Percentiles rank a stretch among this genome's conserved stretches.
Evolutionary conservation across 2,888 invertebrate species (phyloP).

Genomic region (Scrobipalpa atriplicella): DNA sequence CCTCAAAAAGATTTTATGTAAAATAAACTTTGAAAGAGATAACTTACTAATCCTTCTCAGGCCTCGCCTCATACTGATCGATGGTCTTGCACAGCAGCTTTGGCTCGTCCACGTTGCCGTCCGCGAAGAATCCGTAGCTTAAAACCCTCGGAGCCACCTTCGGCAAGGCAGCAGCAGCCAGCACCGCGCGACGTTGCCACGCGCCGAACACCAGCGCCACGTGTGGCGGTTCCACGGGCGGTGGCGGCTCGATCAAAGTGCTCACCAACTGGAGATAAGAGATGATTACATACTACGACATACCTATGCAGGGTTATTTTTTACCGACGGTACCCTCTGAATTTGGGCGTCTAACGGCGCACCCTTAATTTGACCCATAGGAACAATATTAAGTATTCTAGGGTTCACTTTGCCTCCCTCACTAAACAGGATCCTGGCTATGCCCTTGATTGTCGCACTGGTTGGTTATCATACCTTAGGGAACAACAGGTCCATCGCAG

Average conservation of each 20-base stretch:
- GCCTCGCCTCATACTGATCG: slow-evolving; percentile 81
- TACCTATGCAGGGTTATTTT: no score
- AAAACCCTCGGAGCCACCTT: not conserved
- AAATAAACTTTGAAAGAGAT: no score
- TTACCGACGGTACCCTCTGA: no score
- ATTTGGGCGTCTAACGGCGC: no score
- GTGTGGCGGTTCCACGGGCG: slow-evolving; percentile 84
- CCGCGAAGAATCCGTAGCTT: slow-evolving; percentile 61
- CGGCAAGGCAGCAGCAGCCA: slow-evolving; percentile 53
- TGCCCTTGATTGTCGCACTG: no score
- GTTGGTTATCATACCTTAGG: slow-evolving; percentile 63
- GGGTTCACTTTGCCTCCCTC: no score
- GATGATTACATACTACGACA: no score
- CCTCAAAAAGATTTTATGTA: no score
- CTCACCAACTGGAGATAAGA: slow-evolving; percentile 65
- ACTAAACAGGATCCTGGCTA: no score
- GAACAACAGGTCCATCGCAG: slow-evolving; percentile 81
- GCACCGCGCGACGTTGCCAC: slow-evolving; percentile 84
- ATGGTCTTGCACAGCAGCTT: slow-evolving; percentile 84
- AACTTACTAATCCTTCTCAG: slow-evolving; percentile 80
- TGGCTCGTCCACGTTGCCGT: slow-evolving; percentile 81
- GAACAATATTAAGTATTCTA: no score
- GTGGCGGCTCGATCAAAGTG: slow-evolving; percentile 82
- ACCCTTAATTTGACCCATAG: no score
- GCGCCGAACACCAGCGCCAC: slow-evolving; percentile 86